Evolutionary conservation across 2,113 vertebrate species (phyloP).

Genomic region (Hippocampus guttulatus): DNA sequence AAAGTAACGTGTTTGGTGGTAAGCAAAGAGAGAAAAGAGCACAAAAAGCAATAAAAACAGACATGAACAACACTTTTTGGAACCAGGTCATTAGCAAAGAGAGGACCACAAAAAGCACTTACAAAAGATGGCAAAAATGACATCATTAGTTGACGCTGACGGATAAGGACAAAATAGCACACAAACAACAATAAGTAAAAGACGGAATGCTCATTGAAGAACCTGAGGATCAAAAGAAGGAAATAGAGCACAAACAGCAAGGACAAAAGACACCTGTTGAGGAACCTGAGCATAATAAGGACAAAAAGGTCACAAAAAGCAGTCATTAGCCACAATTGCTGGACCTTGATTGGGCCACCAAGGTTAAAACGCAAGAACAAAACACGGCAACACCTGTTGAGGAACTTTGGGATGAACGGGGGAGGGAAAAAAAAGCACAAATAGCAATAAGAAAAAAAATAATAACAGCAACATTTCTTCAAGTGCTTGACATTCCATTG

Average conservation of each 20-base stretch:
- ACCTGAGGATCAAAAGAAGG: neutral
- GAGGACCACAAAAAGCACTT: neutral
- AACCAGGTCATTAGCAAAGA: no score
- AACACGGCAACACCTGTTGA: no score
- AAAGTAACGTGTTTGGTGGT: neutral
- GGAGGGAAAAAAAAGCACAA: neutral
- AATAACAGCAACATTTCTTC: neutral
- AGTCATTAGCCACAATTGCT: no score
- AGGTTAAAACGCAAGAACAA: no score
- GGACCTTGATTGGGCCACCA: no score
- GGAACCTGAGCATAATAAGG: no score
- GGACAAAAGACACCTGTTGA: neutral
- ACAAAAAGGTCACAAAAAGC: no score
- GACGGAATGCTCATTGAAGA: no score
- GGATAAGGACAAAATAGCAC: no score
- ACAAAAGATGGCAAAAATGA: neutral
- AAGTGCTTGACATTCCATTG: slow-evolving; percentile 47
- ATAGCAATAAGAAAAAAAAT: neutral
- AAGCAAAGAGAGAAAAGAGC: neutral
- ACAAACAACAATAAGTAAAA: no score
- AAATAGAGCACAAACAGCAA: neutral
- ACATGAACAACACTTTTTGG: neutral
- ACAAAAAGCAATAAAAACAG: neutral
- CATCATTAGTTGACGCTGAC: no score
- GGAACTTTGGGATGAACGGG: neutral